A percentile compares a stretch with the other conserved stretches of the same genome.
Conservation (phyloP, 2,888 invertebrate species). For the Himalopsyche anomala region DNA sequence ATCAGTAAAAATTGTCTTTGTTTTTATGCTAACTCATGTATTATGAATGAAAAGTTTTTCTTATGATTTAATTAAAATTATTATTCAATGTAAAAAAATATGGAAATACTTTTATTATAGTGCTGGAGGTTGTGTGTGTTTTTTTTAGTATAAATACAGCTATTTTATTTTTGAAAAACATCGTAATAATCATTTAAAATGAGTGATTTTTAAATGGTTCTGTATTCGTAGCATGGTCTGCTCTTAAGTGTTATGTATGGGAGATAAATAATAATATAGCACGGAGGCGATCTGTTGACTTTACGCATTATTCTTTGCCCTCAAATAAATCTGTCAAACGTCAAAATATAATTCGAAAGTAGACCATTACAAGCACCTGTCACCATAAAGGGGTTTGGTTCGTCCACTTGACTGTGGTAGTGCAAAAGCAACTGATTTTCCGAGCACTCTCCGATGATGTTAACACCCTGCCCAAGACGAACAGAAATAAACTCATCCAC, state of each 20-base stretch:
- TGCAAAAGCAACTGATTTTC: constrained; percentile 32
- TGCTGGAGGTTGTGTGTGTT: not conserved
- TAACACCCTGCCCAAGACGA: not conserved
- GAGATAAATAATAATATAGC: not conserved
- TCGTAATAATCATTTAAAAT: constrained; percentile 1
- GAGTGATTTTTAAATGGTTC: not conserved
- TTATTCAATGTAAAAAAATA: not conserved
- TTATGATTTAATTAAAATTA: not conserved
- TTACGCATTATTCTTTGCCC: not conserved
- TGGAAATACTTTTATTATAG: not conserved
- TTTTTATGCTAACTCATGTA: too few species aligned
- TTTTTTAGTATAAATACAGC: not conserved
- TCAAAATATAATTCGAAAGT: constrained; percentile 29
- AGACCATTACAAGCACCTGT: constrained; percentile 55
- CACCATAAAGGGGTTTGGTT: constrained; percentile 61
- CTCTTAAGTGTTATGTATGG: not conserved
- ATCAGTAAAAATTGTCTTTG: too few species aligned
- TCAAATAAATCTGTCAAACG: constrained; percentile 28
- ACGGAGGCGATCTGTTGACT: constrained; percentile 2
- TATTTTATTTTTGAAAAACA: not conserved
- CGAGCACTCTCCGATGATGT: not conserved
- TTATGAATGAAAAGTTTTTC: too few species aligned
- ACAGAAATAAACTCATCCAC: constrained; percentile 27
- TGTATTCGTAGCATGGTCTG: not conserved
- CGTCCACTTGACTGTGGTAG: constrained; percentile 42